Percentiles rank a stretch among this genome's conserved stretches.
Conservation (phyloP, 1,140 invertebrate species). For the Tetranychus urticae region DNA sequence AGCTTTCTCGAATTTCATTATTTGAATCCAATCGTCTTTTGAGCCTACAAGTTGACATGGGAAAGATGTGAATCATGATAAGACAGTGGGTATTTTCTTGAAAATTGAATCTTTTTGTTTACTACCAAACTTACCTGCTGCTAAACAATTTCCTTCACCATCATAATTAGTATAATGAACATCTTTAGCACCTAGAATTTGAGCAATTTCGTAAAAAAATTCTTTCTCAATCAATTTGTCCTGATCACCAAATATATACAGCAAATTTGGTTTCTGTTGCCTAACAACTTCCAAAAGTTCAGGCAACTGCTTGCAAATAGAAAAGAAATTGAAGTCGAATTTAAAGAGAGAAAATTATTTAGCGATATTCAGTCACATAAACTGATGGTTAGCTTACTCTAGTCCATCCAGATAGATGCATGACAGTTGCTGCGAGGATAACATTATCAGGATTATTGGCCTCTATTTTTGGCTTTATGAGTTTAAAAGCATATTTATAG, state of each 20-base stretch:
- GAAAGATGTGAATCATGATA: too few relatives aligned
- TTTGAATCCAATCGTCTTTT: neutral
- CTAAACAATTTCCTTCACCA: too few relatives aligned
- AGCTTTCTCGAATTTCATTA: neutral
- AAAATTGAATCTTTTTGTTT: too few relatives aligned
- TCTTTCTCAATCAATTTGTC: neutral
- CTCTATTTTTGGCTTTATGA: neutral
- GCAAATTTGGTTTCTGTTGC: neutral
- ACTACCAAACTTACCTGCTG: neutral
- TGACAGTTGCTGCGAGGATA: neutral
- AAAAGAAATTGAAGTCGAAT: neutral
- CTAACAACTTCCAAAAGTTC: neutral
- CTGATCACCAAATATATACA: neutral
- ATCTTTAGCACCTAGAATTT: too few relatives aligned
- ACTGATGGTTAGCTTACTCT: neutral
- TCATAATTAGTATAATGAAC: too few relatives aligned
- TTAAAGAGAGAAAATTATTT: too few relatives aligned
- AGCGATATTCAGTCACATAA: too few relatives aligned
- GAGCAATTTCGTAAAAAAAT: neutral
- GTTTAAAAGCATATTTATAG: neutral
- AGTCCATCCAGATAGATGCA: neutral
- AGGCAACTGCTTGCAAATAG: too few relatives aligned
- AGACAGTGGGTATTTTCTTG: too few relatives aligned
- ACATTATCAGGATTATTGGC: neutral
- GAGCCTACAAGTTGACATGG: neutral